phyloP scores from a whole-genome alignment of 1,140 invertebrate species.

The Linepithema humile region DNA sequence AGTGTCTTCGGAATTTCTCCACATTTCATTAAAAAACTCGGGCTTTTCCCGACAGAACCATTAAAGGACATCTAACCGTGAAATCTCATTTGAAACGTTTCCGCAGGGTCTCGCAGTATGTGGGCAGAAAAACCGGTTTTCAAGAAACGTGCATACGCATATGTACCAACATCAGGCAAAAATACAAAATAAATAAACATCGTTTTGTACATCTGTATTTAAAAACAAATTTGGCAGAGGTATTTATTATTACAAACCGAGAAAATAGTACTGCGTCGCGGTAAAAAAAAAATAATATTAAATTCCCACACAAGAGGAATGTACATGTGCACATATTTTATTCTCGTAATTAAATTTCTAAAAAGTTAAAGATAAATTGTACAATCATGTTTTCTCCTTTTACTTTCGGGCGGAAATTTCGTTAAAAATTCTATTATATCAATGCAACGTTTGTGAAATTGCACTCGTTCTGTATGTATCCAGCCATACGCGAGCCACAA shows the following conservation, averaged over 20 bases:
- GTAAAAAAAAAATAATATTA: not conserved
- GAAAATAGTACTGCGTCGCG: not conserved
- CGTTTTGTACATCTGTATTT: not conserved
- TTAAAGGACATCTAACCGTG: conserved; percentile 14
- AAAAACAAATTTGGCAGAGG: not conserved
- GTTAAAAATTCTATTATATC: conserved; percentile 11
- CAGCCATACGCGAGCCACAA: conserved; percentile 3
- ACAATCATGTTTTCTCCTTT: not conserved
- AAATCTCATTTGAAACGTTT: conserved; percentile 31
- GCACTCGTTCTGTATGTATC: not conserved
- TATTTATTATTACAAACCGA: not conserved
- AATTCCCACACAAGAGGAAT: not conserved
- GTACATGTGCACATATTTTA: not conserved
- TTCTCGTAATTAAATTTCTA: conserved; percentile 10
- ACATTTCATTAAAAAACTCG: not conserved
- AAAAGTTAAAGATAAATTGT: not conserved
- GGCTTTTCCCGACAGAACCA: not conserved
- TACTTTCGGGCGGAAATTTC: not conserved
- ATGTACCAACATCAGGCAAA: not conserved
- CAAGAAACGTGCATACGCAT: not conserved
- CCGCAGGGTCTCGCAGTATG: not conserved
- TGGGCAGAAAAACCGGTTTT: conserved; percentile 23
- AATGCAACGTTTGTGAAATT: conserved; percentile 7
- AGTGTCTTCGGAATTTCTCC: not conserved
- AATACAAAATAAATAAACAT: not conserved